Evolutionary conservation across 2,113 vertebrate genomes (phyloP), one percentile per base, ranked within the genome.

Genomic region (human (Homo sapiens)): DNA sequence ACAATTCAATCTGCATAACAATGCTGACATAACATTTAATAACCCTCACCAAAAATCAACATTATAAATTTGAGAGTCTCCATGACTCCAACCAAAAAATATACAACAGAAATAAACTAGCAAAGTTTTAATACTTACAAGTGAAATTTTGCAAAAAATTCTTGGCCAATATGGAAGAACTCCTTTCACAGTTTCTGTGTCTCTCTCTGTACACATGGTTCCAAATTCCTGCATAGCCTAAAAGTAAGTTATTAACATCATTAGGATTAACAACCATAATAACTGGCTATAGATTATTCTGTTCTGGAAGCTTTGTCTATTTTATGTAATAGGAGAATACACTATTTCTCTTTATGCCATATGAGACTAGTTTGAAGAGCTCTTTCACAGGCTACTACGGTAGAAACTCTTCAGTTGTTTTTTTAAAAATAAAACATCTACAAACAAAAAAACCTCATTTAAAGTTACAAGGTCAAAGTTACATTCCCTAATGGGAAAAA

Each of bases 171-270:
- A 99, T 18, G 99, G 99, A 92, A 99, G 99, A 90, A 99, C 99
- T 64, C 99, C 99, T 99, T 99, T 99, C 10, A 99, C 99, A 93
- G 98, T 98, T 96, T 99, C 99, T 0, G 99, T 97, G 43, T 99
- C 99, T 98, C 99, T 99, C 89, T 99, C 99, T 94, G 99, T 99
- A 98, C 99, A 99, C 99, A 99, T 99, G 20, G 97, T 95, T 66
- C 99, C 99, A 99, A 99, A 99, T 97, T 99, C 99, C 83, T 99
- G 99, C 97, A 99, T 99, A 95, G 99, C 99, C 99, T 99, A 95
- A 97, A 98, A 93, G 40, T 40, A 94, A 94, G 85, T 87, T 32
- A 91, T 93, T 90, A 94, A 89, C n/a, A 91, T 84, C 6, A 18
- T 84, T 88, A 87, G 43, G 25, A 61, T 89, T 92, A 73, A 75